Conservation (phyloP, 2,888 invertebrate species). For the Coenonympha arcania region DNA sequence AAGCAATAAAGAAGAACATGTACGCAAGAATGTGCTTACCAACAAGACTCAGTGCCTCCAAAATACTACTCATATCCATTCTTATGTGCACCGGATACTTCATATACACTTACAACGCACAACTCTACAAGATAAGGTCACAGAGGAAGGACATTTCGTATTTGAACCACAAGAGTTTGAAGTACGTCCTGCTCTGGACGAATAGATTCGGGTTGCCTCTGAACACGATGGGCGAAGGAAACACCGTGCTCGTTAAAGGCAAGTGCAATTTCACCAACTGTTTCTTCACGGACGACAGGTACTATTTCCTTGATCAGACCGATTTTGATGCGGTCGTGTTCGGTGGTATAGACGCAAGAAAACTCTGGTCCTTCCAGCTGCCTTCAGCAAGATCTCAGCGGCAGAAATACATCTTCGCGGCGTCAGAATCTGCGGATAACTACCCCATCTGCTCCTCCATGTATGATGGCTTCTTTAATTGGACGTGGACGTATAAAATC, state of each 20-base stretch:
- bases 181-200: conserved; percentile 23
- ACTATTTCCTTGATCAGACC: conserved; percentile 10
- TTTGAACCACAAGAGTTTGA: conserved; percentile 5
- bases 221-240: conserved; percentile 19
- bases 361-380: neutral
- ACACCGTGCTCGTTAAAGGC: conserved; percentile 19
- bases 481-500: conserved; percentile 37
- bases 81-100: neutral
- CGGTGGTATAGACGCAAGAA: neutral
- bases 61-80: conserved; percentile 4
- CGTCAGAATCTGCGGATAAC: neutral
- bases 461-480: conserved; percentile 35
- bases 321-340: conserved; percentile 13
- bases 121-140: neutral
- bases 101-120: conserved; percentile 2
- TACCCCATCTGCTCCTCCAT: neutral
- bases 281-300: conserved; percentile 23
- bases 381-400: neutral
- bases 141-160: conserved; percentile 8
- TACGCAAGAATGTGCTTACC: neutral
- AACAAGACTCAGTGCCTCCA: neutral
- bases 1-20: neutral
- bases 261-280: conserved; percentile 28
- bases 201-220: conserved; percentile 18
- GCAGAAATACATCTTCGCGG: conserved; percentile 6